A percentile compares a stretch with the other conserved stretches of the same genome.
These are phyloP conservation scores for Gobiocypris rarus DNA, from an alignment of 2,113 vertebrate species.

Conservation along the genomic window DNA sequence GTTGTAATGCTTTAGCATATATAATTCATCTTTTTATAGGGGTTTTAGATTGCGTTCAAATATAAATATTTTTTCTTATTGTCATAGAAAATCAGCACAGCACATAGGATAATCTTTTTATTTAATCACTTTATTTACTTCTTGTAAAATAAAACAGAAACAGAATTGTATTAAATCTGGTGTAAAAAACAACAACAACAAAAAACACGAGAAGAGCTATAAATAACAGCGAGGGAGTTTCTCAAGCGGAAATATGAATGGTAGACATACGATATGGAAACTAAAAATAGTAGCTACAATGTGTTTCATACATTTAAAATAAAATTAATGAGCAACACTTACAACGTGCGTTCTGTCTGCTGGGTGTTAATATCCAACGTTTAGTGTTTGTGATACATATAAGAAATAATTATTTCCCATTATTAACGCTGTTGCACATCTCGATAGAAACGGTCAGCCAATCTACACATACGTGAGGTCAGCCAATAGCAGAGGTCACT, in stretches of 20 bases:
- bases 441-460: not conserved
- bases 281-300: not conserved
- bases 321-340: not conserved
- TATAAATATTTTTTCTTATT: not conserved
- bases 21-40: too few species aligned
- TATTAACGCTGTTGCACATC: not conserved
- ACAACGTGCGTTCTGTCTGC: not conserved
- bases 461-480: not conserved
- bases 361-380: not conserved
- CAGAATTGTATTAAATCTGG: not conserved
- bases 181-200: not conserved
- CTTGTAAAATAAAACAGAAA: slow-evolving; percentile 16
- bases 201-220: not conserved
- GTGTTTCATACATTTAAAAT: not conserved
- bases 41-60: not conserved
- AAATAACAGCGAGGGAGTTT: not conserved
- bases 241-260: not conserved
- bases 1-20: too few species aligned
- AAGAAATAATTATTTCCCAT: not conserved
- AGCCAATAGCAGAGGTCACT: not conserved
- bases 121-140: not conserved
- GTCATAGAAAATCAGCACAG: not conserved
- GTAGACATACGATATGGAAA: not conserved
- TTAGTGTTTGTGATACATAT: not conserved
- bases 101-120: not conserved